A percentile compares a stretch with the other conserved stretches of the same genome.
Evolutionary conservation across 2,888 invertebrate species (phyloP).

Genomic region (Pocota personata): DNA sequence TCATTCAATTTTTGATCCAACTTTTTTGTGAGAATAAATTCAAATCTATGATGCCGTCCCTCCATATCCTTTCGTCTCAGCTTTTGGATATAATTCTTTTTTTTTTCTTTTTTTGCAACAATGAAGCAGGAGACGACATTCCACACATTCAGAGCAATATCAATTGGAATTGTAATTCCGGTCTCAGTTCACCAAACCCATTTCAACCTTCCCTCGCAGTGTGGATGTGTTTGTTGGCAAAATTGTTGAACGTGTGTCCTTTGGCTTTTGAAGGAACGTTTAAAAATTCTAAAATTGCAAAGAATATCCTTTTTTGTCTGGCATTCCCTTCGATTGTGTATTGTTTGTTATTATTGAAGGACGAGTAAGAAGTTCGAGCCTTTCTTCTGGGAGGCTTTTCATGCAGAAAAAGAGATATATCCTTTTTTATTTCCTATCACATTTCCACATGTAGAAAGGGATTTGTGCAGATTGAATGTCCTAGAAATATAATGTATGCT

Average conservation of each 20-base stretch:
- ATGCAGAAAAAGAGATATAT: constrained; percentile 15
- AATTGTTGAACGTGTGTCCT: constrained; percentile 38
- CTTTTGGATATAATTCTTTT: background rate
- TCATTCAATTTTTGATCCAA: constrained; percentile 58
- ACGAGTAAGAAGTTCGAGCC: background rate
- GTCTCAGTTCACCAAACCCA: background rate
- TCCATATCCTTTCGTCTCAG: background rate
- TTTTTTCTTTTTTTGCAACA: background rate
- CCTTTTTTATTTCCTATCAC: background rate
- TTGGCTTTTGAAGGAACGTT: constrained; percentile 22
- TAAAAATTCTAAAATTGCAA: constrained; percentile 45
- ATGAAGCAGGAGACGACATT: constrained; percentile 36
- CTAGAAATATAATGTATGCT: constrained; percentile 16
- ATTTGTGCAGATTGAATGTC: constrained; percentile 27
- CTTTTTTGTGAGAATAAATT: constrained; percentile 33
- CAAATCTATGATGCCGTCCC: constrained; percentile 43
- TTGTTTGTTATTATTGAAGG: constrained; percentile 48
- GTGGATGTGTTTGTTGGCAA: constrained; percentile 21
- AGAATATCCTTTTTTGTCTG: constrained; percentile 27
- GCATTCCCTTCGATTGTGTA: constrained; percentile 27
- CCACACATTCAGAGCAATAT: constrained; percentile 23
- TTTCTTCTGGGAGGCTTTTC: constrained; percentile 2
- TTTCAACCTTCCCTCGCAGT: background rate
- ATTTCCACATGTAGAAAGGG: background rate
- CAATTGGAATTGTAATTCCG: constrained; percentile 55